These are phyloP conservation scores for Notolepis coatsorum DNA, from an alignment of 2,797 vertebrate genomes.

Conservation along the genomic window DNA sequence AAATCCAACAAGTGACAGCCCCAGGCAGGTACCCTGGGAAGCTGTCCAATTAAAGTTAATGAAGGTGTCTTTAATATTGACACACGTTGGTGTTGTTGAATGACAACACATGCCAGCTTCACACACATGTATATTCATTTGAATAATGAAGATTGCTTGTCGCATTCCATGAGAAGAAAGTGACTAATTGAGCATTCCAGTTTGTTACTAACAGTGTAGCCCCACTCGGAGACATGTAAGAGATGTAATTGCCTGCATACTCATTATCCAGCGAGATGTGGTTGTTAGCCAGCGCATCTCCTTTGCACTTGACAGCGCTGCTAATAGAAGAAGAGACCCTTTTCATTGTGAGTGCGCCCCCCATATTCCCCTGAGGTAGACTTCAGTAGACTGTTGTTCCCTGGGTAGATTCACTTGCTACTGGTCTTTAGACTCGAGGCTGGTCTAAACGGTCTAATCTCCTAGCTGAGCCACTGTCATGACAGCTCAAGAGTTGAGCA, in stretches of 20 bases:
- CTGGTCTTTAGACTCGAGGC: conserved; percentile 24
- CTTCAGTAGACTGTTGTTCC: conserved; percentile 21
- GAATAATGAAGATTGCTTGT: conserved; percentile 68
- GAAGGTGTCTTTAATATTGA: conserved; percentile 58
- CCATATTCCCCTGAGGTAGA: conserved; percentile 15
- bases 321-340: conserved; percentile 46
- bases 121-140: conserved; percentile 75
- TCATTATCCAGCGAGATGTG: conserved; percentile 58
- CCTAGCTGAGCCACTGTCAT: conserved; percentile 13
- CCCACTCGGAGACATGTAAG: conserved; percentile 36
- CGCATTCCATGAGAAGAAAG: conserved; percentile 58
- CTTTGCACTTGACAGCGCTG: conserved; percentile 42
- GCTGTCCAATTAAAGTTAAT: conserved; percentile 63
- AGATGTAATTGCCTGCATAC: conserved; percentile 64
- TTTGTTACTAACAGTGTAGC: conserved; percentile 52
- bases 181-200: conserved; percentile 69
- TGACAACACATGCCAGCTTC: conserved; percentile 48
- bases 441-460: conserved; percentile 15
- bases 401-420: conserved; percentile 29
- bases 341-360: conserved; percentile 27
- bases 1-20: neutral
- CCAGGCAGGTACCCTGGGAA: conserved; percentile 39
- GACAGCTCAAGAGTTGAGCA: neutral
- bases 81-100: conserved; percentile 57
- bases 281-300: conserved; percentile 54